These are phyloP conservation scores for Amphiprion percula DNA, from an alignment of 2,113 vertebrate species.

Conservation along the genomic window DNA sequence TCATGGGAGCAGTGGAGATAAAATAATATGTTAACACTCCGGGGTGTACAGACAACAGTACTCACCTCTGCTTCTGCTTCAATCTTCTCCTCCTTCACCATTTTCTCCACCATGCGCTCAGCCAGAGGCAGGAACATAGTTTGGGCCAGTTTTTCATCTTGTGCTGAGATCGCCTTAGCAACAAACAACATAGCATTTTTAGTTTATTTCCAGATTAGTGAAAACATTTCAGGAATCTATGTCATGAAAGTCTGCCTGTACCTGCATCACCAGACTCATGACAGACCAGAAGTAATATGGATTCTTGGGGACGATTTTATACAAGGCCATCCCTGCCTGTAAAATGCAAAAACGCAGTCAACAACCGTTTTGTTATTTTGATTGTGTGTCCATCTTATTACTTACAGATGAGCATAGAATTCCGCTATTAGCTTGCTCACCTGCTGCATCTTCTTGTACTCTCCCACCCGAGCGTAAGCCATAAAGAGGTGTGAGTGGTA, in stretches of 20 bases:
- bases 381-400: constrained; percentile 5
- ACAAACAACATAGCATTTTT: not conserved
- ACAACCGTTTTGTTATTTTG: constrained; percentile 14
- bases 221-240: not conserved
- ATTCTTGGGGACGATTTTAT: constrained; percentile 99
- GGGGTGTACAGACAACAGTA: not conserved
- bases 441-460: constrained; percentile 99
- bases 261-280: constrained; percentile 99
- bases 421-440: constrained; percentile 74
- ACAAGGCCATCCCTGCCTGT: constrained; percentile 98
- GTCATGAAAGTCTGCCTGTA: constrained; percentile 63
- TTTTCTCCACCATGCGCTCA: constrained; percentile 99
- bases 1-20: too few species aligned
- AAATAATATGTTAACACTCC: not conserved
- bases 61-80: constrained; percentile 98
- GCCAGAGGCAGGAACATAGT: constrained; percentile 98
- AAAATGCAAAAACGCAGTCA: constrained; percentile 18
- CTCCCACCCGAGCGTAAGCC: constrained; percentile 97
- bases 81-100: constrained; percentile 99
- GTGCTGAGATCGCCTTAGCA: constrained; percentile 94
- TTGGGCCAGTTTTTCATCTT: constrained; percentile 96
- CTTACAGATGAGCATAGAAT: not conserved
- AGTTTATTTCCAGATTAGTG: not conserved
- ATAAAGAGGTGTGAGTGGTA: constrained; percentile 99
- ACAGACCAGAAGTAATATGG: constrained; percentile 99